phyloP scores from a whole-genome alignment of 2,888 invertebrate species.

The Sphinx pinastri region DNA sequence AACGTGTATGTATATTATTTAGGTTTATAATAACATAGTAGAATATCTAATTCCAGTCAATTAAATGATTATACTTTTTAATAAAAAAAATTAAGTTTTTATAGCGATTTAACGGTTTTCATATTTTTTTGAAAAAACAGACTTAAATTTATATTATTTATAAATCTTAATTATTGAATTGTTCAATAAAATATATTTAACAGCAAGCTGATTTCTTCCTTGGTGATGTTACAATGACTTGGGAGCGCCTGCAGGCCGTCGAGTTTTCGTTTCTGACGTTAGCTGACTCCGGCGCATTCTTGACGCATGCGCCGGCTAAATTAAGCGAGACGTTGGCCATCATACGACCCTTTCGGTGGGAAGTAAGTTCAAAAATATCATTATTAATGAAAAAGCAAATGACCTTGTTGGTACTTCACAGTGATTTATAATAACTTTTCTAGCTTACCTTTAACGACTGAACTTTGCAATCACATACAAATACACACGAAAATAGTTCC shows the following conservation, averaged over 20 bases:
- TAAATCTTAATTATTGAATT: no score
- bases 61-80: no score
- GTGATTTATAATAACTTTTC: no score
- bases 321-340: constrained; percentile 90
- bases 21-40: not conserved
- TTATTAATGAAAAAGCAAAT: not conserved
- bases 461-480: no score
- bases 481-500: no score
- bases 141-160: no score
- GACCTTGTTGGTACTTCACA: not conserved
- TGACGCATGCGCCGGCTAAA: constrained; percentile 89
- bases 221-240: constrained; percentile 89
- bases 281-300: constrained; percentile 90
- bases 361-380: constrained; percentile 68
- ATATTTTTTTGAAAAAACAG: no score
- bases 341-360: constrained; percentile 88
- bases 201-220: constrained; percentile 89
- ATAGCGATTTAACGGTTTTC: no score
- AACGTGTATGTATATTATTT: constrained; percentile 77
- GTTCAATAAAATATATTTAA: constrained; percentile 5
- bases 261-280: constrained; percentile 91
- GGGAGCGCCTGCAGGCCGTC: constrained; percentile 88
- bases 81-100: no score
- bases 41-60: no score
- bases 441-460: no score